Percentiles rank a stretch among this genome's conserved stretches.
Evolutionary conservation across 2,797 vertebrate genomes (phyloP).

Genomic region (Tiaroga cobitis): DNA sequence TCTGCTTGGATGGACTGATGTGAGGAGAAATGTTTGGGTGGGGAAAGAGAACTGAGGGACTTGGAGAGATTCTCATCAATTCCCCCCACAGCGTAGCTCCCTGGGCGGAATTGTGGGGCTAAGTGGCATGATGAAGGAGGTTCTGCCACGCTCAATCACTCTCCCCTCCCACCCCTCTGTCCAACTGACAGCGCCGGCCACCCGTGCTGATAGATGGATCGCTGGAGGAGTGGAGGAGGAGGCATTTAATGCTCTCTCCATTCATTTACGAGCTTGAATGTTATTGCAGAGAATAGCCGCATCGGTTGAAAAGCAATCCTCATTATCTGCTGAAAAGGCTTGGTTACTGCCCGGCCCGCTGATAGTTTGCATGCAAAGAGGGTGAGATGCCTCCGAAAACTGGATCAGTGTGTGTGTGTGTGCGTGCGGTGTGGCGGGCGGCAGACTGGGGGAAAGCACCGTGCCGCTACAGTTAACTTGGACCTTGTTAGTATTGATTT

Average conservation of each 20-base stretch:
- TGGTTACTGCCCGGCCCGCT: conserved; percentile 1
- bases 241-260: conserved; percentile 45
- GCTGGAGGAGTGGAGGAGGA: conserved; percentile 59
- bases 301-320: conserved; percentile 32
- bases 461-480: conserved; percentile 64
- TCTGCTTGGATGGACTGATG: conserved; percentile 72
- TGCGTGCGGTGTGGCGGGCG: conserved; percentile 15
- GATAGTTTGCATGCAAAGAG: conserved; percentile 43
- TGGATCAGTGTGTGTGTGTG: conserved; percentile 29
- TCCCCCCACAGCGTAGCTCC: conserved; percentile 30
- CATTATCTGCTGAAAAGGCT: conserved; percentile 39
- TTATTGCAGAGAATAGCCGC: conserved; percentile 18
- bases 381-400: not conserved
- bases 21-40: conserved; percentile 81
- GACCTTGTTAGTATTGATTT: conserved; percentile 78
- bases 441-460: conserved; percentile 56
- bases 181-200: conserved; percentile 70
- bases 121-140: conserved; percentile 80
- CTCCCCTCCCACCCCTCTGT: conserved; percentile 67
- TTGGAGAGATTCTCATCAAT: conserved; percentile 58
- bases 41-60: conserved; percentile 63
- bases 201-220: conserved; percentile 58
- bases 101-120: conserved; percentile 69
- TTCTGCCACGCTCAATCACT: conserved; percentile 79
- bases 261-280: conserved; percentile 44